Evolutionary conservation across 2,888 invertebrate genomes (phyloP).

Genomic region (Euphydryas editha): DNA sequence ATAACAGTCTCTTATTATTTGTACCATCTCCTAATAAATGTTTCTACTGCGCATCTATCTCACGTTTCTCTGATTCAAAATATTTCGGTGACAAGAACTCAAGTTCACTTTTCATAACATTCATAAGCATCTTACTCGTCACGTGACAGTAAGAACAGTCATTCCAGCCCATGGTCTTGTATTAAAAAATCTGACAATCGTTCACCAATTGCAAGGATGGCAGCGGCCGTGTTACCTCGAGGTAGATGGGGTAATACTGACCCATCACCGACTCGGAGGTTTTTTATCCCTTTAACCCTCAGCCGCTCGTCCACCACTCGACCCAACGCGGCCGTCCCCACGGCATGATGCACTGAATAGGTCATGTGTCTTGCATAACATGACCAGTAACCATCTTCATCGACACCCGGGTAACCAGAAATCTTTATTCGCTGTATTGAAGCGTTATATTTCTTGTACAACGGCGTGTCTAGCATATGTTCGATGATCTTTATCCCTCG

Average conservation of each 20-base stretch:
- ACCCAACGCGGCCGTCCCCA: constrained; percentile 58
- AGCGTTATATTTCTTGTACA: constrained; percentile 49
- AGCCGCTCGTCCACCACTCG: constrained; percentile 57
- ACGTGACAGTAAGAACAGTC: neutral
- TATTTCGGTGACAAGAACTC: no score
- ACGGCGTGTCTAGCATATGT: constrained; percentile 46
- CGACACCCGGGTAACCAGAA: constrained; percentile 51
- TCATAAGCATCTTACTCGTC: no score
- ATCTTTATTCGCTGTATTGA: constrained; percentile 49
- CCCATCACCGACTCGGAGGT: constrained; percentile 60
- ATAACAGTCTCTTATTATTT: no score
- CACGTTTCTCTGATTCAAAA: no score
- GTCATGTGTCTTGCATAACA: constrained; percentile 66
- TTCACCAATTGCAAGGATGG: constrained; percentile 62
- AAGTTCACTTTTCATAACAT: no score
- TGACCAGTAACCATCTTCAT: constrained; percentile 54
- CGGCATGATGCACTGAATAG: constrained; percentile 55
- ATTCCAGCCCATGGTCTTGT: constrained; percentile 31
- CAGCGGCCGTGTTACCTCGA: constrained; percentile 61
- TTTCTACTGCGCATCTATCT: no score
- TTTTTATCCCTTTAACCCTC: constrained; percentile 54
- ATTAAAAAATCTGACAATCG: constrained; percentile 55
- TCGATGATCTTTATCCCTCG: constrained; percentile 54
- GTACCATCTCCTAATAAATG: no score
- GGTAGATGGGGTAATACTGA: constrained; percentile 53